phyloP scores from a whole-genome alignment of 1,140 invertebrate species.

The Sminthurinus signatus region DNA sequence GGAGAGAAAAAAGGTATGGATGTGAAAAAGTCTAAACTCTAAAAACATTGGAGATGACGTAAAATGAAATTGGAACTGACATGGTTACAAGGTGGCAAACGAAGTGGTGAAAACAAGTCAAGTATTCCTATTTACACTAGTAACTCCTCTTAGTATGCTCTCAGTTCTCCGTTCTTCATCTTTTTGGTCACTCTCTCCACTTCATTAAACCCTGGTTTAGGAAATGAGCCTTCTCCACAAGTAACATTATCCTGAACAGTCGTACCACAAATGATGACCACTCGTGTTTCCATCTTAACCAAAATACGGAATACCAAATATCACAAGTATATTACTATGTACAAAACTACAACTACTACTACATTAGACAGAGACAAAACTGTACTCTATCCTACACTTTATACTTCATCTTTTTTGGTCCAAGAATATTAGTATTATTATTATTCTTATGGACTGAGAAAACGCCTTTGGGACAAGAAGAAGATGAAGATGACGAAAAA shows the following conservation, averaged over 20 bases:
- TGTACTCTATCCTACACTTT: too few species aligned
- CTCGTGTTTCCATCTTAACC: too few species aligned
- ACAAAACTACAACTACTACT: too few species aligned
- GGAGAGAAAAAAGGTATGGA: neutral
- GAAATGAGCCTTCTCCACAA: conserved; percentile 33
- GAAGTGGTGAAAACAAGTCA: conserved; percentile 35
- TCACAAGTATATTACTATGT: too few species aligned
- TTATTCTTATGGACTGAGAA: too few species aligned
- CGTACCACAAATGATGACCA: neutral
- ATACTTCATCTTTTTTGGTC: too few species aligned
- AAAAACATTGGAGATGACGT: neutral
- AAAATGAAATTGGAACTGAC: conserved; percentile 22
- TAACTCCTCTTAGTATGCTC: conserved; percentile 7
- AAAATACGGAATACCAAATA: conserved; percentile 1
- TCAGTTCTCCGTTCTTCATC: conserved; percentile 11
- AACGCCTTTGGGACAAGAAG: too few species aligned
- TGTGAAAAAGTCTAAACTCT: neutral
- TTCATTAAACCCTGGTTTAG: conserved; percentile 35
- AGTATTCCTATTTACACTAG: conserved; percentile 22
- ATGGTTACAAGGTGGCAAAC: conserved; percentile 15
- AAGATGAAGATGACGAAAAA: too few species aligned
- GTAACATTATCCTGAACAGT: conserved; percentile 4
- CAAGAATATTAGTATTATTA: too few species aligned
- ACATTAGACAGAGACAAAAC: too few species aligned
- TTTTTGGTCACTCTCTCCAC: conserved; percentile 17